Evolutionary conservation across 2,888 invertebrate species (phyloP).

Genomic region (Tethea ocularis): DNA sequence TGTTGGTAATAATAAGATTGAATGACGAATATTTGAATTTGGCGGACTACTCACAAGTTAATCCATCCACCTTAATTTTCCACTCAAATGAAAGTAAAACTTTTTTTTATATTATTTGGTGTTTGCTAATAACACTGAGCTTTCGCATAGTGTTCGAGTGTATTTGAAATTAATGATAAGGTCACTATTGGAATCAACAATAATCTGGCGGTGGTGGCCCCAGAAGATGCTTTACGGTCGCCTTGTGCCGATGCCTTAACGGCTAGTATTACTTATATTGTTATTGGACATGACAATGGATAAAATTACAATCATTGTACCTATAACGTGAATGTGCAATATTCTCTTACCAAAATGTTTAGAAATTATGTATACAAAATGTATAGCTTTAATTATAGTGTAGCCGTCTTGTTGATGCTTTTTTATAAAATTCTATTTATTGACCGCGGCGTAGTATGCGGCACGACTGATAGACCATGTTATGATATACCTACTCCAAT

Average conservation of each 20-base stretch:
- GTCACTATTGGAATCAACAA: constrained; percentile 28
- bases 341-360: constrained; percentile 80
- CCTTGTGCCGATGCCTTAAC: constrained; percentile 68
- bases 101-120: background rate
- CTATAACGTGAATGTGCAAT: constrained; percentile 76
- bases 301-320: constrained; percentile 51
- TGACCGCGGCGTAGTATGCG: constrained; percentile 75
- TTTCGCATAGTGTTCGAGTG: background rate
- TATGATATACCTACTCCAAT: constrained; percentile 72
- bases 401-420: constrained; percentile 83
- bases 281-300: constrained; percentile 48
- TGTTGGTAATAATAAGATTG: background rate
- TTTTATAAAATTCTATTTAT: constrained; percentile 82
- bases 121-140: background rate
- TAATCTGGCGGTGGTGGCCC: constrained; percentile 47
- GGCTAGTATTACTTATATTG: constrained; percentile 47
- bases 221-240: constrained; percentile 61
- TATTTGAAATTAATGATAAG: background rate
- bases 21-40: background rate
- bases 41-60: background rate
- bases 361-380: constrained; percentile 81
- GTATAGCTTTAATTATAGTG: constrained; percentile 80
- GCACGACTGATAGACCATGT: constrained; percentile 78
- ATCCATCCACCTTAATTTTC: background rate
- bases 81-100: background rate